Evolutionary conservation across 2,797 vertebrate genomes (phyloP).

Genomic region (Gambelia wislizenii): DNA sequence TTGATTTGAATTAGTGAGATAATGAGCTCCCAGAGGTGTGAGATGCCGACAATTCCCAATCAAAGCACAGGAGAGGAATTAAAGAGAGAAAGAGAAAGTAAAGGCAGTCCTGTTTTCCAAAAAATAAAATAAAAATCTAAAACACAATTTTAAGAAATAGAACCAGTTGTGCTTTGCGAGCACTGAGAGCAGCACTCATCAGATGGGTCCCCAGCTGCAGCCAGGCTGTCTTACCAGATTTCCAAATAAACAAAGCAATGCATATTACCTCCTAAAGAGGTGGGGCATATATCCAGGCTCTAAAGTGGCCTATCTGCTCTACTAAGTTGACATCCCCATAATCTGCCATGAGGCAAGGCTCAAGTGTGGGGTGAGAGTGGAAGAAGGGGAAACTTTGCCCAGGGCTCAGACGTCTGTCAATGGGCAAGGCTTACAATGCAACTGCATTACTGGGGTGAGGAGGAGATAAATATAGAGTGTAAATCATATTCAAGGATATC

Average conservation of each 20-base stretch:
- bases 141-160: constrained; percentile 13
- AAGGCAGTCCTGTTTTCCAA: constrained; percentile 9
- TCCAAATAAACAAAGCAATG: not conserved
- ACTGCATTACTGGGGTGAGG: no score
- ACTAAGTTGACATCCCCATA: not conserved
- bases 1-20: constrained; percentile 41
- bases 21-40: constrained; percentile 41
- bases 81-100: constrained; percentile 6
- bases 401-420: not conserved
- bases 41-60: constrained; percentile 40
- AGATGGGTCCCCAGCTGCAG: not conserved
- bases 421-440: no score
- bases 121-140: constrained; percentile 8
- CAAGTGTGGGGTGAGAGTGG: no score
- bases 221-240: not conserved
- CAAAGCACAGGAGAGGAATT: constrained; percentile 39
- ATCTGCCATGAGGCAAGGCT: not conserved
- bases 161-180: not conserved
- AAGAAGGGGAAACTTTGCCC: not conserved
- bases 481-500: no score
- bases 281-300: not conserved
- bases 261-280: not conserved
- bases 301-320: not conserved
- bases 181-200: not conserved
- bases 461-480: no score